phyloP scores from a whole-genome alignment of 2,113 vertebrate genomes.

The Sterrhoptilus dennistouni region DNA sequence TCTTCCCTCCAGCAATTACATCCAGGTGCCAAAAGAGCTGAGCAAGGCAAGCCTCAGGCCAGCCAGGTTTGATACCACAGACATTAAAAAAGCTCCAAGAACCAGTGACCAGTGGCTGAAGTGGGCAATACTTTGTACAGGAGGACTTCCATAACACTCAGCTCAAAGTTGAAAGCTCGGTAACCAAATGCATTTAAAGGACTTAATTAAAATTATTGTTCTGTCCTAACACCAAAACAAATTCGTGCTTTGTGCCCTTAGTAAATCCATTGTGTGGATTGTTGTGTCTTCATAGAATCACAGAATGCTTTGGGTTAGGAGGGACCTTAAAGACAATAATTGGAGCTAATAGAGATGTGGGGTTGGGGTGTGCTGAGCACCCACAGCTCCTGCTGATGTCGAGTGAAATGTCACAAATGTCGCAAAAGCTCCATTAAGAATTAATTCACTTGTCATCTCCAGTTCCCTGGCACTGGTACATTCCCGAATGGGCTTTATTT shows the following conservation, averaged over 20 bases:
- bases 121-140: not conserved
- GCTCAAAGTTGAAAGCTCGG: not conserved
- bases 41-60: not conserved
- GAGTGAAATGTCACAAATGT: not conserved
- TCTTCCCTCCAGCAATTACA: not conserved
- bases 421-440: not conserved
- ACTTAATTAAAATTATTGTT: not conserved
- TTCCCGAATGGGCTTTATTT: not conserved
- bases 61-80: not conserved
- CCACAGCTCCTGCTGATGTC: not conserved
- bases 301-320: not conserved
- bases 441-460: not conserved
- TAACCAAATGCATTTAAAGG: not conserved
- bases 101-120: fast-evolving
- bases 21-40: not conserved
- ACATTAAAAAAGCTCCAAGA: not conserved
- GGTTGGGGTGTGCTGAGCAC: not conserved
- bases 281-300: not conserved
- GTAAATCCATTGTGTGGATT: not conserved
- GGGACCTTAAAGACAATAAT: not conserved
- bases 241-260: not conserved
- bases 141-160: not conserved
- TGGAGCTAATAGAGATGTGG: not conserved
- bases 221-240: not conserved
- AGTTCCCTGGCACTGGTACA: not conserved